Conservation (phyloP, 1,140 invertebrate genomes). For the Chrysomallon squamiferum region DNA sequence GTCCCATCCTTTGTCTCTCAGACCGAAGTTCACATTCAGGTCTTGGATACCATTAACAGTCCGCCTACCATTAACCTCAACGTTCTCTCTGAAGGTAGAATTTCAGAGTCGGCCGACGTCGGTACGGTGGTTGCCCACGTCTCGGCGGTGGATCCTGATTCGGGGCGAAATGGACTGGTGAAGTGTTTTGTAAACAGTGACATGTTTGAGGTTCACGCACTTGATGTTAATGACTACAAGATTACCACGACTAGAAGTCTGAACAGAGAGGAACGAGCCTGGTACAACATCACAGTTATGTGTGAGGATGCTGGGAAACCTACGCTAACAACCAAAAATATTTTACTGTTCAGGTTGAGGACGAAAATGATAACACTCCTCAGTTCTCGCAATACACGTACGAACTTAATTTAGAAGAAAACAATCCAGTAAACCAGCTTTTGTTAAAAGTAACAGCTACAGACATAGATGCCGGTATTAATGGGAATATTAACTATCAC, state of each 20-base stretch:
- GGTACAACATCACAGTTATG: constrained; percentile 31
- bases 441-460: not conserved
- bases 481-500: not conserved
- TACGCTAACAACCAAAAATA: constrained; percentile 23
- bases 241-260: constrained; percentile 25
- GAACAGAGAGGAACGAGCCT: constrained; percentile 34
- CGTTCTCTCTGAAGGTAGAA: constrained; percentile 31
- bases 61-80: constrained; percentile 79
- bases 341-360: constrained; percentile 37
- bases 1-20: constrained; percentile 65
- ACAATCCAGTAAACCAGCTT: constrained; percentile 1
- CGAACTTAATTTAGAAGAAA: constrained; percentile 21
- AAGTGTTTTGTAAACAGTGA: constrained; percentile 30
- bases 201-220: constrained; percentile 36
- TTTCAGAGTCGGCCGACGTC: constrained; percentile 38
- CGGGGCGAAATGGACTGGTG: constrained; percentile 44
- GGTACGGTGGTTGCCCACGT: constrained; percentile 47
- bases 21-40: constrained; percentile 69
- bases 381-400: constrained; percentile 26
- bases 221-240: constrained; percentile 43
- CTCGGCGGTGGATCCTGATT: constrained; percentile 41
- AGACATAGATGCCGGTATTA: not conserved
- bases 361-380: constrained; percentile 49
- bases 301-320: constrained; percentile 45
- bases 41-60: constrained; percentile 93